A percentile compares a stretch with the other conserved stretches of the same genome.
phyloP scores from a whole-genome alignment of 2,113 vertebrate species.

The Hucho hucho region DNA sequence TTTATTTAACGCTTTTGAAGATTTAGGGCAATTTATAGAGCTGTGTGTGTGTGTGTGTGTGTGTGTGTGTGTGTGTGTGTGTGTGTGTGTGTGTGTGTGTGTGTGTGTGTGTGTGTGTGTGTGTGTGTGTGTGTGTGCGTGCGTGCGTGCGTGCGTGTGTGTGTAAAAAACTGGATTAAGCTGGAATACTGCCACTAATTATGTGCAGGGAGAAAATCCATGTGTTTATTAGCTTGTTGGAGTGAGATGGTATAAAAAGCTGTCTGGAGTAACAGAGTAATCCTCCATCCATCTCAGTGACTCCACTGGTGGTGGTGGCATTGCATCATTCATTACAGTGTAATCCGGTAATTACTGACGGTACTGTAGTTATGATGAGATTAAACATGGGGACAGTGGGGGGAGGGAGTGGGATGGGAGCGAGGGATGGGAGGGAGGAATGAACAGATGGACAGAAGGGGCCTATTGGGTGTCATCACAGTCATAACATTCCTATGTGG shows the following conservation, averaged over 20 bases:
- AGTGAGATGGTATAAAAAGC: conserved; percentile 44
- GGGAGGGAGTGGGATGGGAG: not conserved
- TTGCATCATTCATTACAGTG: not conserved
- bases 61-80: no score
- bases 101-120: conserved; percentile 11
- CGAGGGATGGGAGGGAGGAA: not conserved
- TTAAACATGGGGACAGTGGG: conserved; percentile 1
- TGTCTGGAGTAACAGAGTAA: conserved; percentile 19
- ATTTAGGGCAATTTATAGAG: conserved; percentile 38
- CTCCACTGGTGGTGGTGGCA: conserved; percentile 24
- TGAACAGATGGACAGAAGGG: no score
- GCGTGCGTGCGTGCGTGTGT: not conserved
- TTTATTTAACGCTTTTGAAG: conserved; percentile 38
- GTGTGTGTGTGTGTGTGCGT: conserved; percentile 12
- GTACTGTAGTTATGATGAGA: not conserved
- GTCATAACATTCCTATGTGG: not conserved
- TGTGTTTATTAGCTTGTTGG: conserved; percentile 48
- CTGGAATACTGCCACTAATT: conserved; percentile 51
- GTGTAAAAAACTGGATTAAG: no score
- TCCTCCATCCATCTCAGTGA: conserved; percentile 21
- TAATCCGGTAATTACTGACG: conserved; percentile 14
- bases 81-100: conserved; percentile 1
- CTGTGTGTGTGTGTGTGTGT: conserved; percentile 12
- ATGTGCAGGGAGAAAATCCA: conserved; percentile 42
- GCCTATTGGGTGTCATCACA: no score